phyloP scores from a whole-genome alignment of 1,140 invertebrate genomes.

The Hycleus cichorii region DNA sequence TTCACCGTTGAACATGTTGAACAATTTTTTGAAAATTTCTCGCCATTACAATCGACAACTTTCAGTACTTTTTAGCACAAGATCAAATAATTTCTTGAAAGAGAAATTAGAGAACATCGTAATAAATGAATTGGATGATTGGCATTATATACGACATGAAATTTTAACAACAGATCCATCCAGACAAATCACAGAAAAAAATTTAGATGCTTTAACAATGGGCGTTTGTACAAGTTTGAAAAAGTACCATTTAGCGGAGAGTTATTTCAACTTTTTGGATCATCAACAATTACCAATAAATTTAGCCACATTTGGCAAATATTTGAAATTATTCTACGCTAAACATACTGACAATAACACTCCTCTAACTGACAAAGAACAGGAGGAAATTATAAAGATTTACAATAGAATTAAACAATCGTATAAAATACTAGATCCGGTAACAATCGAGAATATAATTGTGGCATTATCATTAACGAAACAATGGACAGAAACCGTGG shows the following conservation, averaged over 20 bases:
- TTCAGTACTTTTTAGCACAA: neutral
- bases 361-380: slow-evolving; percentile 42
- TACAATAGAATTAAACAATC: slow-evolving; percentile 41
- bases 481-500: slow-evolving; percentile 52
- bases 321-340: slow-evolving; percentile 47
- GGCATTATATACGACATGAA: slow-evolving; percentile 26
- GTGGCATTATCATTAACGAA: slow-evolving; percentile 52
- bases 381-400: slow-evolving; percentile 47
- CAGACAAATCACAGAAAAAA: slow-evolving; percentile 18
- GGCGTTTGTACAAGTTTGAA: slow-evolving; percentile 41
- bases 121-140: slow-evolving; percentile 21
- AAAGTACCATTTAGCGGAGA: slow-evolving; percentile 45
- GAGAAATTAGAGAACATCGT: slow-evolving; percentile 5
- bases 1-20: no score
- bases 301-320: slow-evolving; percentile 46
- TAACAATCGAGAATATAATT: slow-evolving; percentile 51
- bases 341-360: slow-evolving; percentile 28
- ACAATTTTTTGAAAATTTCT: no score
- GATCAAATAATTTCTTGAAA: neutral
- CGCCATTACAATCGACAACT: no score
- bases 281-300: slow-evolving; percentile 43
- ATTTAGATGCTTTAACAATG: slow-evolving; percentile 51
- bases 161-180: slow-evolving; percentile 23
- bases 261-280: slow-evolving; percentile 51
- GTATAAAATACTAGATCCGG: slow-evolving; percentile 50